Evolutionary conservation across 2,797 vertebrate genomes (phyloP), one percentile per base, ranked within the genome.

Genomic region (Pangasius larnaudii): DNA sequence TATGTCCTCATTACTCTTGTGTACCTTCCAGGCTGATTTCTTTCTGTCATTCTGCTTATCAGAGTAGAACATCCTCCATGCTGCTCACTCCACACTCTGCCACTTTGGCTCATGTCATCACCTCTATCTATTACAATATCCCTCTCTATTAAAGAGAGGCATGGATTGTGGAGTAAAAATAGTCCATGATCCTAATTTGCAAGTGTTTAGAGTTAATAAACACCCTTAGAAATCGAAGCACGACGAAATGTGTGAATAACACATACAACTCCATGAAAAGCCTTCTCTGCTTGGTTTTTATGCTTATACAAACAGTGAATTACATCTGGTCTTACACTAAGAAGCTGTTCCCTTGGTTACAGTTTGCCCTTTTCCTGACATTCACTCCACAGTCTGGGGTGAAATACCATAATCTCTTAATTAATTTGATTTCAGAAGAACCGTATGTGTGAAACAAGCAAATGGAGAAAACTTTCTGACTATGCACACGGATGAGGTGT

Each of bases 281-380:
- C 4, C 13, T 18, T 42, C 80, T 42, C 16, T 16, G 24, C 58
- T 67, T 51, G n/a, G 1, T 53, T 69, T 69, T 84, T 53, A 51
- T 49, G 1, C 61, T 49, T 46, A 30, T 51, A 51, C 42, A 49
- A 69, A 36, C n/a, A 22, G 2, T 84, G 19, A 8, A 10, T 61
- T 75, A 42, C 84, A 85, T 85, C 84, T 85, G 24, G 53, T 61
- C 18, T 46, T 51, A 85, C 53, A 61, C 16, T 74, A 74, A 58
- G 49, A 72, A 56, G 49, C 51, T 91, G 89, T 86, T 89, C 78
- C 78, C 39, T 56, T 85, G 84, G 67, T 74, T 74, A 72, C 88
- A 61, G 42, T 82, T 63, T 42, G 49, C 51, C 58, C 85, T 86
- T 79, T 82, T 33, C 67, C 27, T 77, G 75, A 74, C 85, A 46